phyloP scores from a whole-genome alignment of 2,888 invertebrate species.

The Calameuta idolon region DNA sequence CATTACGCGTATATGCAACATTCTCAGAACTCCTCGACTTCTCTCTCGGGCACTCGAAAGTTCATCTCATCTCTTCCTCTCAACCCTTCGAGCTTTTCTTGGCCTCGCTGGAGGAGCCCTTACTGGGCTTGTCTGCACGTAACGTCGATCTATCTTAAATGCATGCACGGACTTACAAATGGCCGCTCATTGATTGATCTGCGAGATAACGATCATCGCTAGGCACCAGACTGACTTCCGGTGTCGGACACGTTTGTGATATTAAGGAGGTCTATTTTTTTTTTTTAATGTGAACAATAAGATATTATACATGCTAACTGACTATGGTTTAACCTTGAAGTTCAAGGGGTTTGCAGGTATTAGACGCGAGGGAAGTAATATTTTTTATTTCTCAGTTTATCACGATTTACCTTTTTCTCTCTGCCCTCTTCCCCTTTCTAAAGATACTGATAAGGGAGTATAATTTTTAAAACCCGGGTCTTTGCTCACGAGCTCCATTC shows the following conservation, averaged over 20 bases:
- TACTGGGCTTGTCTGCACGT: neutral
- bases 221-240: neutral
- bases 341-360: neutral
- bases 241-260: neutral
- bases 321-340: neutral
- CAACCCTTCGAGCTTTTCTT: constrained; percentile 12
- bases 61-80: constrained; percentile 52
- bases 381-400: neutral
- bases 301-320: neutral
- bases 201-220: neutral
- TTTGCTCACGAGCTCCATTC: neutral
- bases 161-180: neutral
- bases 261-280: neutral
- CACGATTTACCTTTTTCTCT: neutral
- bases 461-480: neutral
- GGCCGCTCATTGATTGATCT: neutral
- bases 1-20: neutral
- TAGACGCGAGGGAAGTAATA: neutral
- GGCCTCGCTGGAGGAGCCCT: neutral
- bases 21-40: neutral
- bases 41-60: constrained; percentile 36
- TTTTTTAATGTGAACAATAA: neutral
- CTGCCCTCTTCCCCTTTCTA: neutral
- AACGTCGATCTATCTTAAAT: neutral
- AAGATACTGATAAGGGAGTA: neutral